These are phyloP conservation scores for Ammospiza nelsoni DNA, from an alignment of 2,113 vertebrate genomes.

Conservation along the genomic window DNA sequence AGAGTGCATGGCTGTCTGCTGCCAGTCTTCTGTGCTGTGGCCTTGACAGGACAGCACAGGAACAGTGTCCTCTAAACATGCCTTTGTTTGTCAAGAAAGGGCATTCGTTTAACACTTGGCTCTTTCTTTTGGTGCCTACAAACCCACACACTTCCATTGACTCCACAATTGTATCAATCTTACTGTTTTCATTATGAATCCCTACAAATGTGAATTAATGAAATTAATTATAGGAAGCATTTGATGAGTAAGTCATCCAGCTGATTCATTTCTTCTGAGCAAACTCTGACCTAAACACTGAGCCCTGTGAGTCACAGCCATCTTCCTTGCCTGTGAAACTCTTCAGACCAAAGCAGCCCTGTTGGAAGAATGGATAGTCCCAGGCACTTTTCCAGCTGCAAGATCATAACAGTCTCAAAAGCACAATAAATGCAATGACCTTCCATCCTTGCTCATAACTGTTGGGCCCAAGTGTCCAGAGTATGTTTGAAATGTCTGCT, in stretches of 20 bases:
- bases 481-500: neutral
- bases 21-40: neutral
- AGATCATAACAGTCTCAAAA: neutral
- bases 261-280: conserved; percentile 4
- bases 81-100: neutral
- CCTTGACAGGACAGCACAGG: neutral
- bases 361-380: neutral
- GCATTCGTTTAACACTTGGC: neutral
- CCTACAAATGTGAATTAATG: conserved; percentile 1
- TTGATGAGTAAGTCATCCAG: conserved; percentile 27
- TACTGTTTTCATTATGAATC: neutral
- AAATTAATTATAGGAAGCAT: conserved; percentile 41
- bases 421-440: conserved; percentile 5
- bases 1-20: neutral
- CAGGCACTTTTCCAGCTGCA: neutral
- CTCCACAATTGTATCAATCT: neutral
- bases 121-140: neutral
- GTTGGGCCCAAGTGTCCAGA: neutral
- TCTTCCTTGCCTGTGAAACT: neutral
- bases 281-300: conserved; percentile 27
- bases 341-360: neutral
- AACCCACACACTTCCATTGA: neutral
- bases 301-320: conserved; percentile 6
- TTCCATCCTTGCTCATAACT: conserved; percentile 9
- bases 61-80: neutral